Evolutionary conservation across 2,888 invertebrate genomes (phyloP), one percentile per base, ranked within the genome.

Genomic region (Pammene aurita): DNA sequence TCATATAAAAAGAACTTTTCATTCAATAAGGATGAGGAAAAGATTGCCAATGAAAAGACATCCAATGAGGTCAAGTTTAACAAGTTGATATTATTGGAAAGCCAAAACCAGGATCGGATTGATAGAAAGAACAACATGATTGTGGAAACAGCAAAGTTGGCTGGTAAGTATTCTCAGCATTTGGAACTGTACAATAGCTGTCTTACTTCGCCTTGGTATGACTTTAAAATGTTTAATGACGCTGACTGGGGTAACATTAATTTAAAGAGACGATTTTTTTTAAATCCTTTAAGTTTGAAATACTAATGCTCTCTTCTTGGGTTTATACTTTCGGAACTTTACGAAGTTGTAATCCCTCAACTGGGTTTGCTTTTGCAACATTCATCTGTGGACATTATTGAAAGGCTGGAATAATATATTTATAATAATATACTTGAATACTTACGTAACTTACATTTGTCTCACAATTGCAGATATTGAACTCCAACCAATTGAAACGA

Each of bases 41-140:
- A 87, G 73, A 88, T 90, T 66, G 88, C 87, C 7, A 90, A 92
- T 78, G 90, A 92, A 72, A 90, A 90, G 69, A 86, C 85, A 44
- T 79, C 83, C 1, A 90, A 90, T 75, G 91, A 92, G 73, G 79
- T 85, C n/a, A 90, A 91, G 73, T 87, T 85, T 70, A 91, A 88
- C 72, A 89, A 91, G 74, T 75, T 90, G 11, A 82, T 87, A 42
- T 69, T 92, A 48, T 76, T 93, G 55, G 92, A 92, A 72, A 89
- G 87, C 63, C 93, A 92, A 75, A 90, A 93, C 73, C 91, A 93
- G 73, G 89, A 93, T 71, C 90, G 87, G 75, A 87, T 93, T 62
- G 82, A 88, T 52, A 89, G 85, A 62, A 87, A 87, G 71, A 89
- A 89, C 74, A 79, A 81, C 56, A 83, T 87, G 80, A 83, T 93